Base-by-base conservation (phyloP, 2,888 invertebrate genomes). In the Corbicula japonica region DNA sequence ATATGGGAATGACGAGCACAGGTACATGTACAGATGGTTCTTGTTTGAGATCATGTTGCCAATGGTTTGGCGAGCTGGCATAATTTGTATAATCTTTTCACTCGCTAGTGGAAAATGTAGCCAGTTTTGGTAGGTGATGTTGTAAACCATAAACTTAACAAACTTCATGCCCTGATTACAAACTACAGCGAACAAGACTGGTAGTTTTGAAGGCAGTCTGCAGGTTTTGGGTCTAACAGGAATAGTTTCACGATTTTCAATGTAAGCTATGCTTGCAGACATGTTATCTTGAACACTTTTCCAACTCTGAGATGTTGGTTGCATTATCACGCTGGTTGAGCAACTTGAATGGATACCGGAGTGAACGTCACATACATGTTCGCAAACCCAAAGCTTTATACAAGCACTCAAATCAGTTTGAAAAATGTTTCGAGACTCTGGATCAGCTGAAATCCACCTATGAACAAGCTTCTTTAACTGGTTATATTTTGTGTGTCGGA, bases 1-100 rank as follows among this genome's bases (percentile, higher is more conserved):
- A 71, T 92, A 92, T 2, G 92, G 92, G 68, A 92, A 90, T 38
- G 90, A 91, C 30, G 91, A 91, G 72, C 91, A 91, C 30, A 92
- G 76, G 56, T 91, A 92, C 89, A 92, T 87, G 80, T 91, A 92
- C 35, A 92, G 76, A 32, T 86, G 81, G n/a, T 88, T 87, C 56
- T 91, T 87, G 69, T 90, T 85, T 6, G 88, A 80, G 23, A 90
- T 86, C 81, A 91, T 84, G 58, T 87, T 90, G 35, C 91, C 91
- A 3, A 92, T 88, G 26, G 90, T 90, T 66, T 92, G 91, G 48
- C 92, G 79, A 28, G 90, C 79, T 30, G 92, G 92, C n/a, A 92
- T 88, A 28, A 86, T 85, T 65, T 90, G 90, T 26, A 90, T 61
- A 18, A 92, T 70, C 41, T 87, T 86, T 32, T 92, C 92, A 61